Conservation (phyloP, 2,113 vertebrate species). For the Dryoscopus gambensis region DNA sequence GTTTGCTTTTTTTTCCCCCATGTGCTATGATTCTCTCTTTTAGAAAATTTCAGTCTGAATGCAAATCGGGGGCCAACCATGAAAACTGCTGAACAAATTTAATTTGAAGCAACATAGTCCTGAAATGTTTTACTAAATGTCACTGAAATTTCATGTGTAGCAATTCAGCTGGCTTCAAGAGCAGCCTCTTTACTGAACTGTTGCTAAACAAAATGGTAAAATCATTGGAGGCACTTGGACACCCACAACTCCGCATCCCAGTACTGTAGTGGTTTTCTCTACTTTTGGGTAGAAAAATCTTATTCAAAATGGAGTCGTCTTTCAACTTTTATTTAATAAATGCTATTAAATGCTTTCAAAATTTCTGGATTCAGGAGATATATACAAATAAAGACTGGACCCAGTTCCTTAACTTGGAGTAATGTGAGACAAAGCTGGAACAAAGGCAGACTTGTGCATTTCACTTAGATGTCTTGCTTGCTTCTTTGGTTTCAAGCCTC, state of each 20-base stretch:
- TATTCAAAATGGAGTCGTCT: not conserved
- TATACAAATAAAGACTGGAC: not conserved
- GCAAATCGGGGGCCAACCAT: slow-evolving; percentile 7
- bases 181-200: not conserved
- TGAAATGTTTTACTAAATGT: slow-evolving; percentile 38
- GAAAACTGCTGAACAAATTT: slow-evolving; percentile 2
- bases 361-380: not conserved
- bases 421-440: slow-evolving; percentile 22
- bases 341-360: not conserved
- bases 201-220: slow-evolving; percentile 37
- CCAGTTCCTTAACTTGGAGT: not conserved
- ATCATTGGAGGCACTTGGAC: slow-evolving; percentile 35
- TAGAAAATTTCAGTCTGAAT: slow-evolving; percentile 11
- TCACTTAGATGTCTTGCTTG: slow-evolving; percentile 34
- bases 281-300: not conserved
- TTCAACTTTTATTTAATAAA: slow-evolving; percentile 42
- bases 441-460: slow-evolving; percentile 60
- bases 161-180: not conserved
- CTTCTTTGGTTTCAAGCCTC: slow-evolving; percentile 30
- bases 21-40: not conserved
- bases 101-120: slow-evolving; percentile 9
- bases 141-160: slow-evolving; percentile 35
- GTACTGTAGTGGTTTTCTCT: not conserved
- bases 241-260: not conserved
- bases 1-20: not conserved